Base-by-base conservation (phyloP, 2,113 vertebrate species). In the Microcebus jonahi region DNA sequence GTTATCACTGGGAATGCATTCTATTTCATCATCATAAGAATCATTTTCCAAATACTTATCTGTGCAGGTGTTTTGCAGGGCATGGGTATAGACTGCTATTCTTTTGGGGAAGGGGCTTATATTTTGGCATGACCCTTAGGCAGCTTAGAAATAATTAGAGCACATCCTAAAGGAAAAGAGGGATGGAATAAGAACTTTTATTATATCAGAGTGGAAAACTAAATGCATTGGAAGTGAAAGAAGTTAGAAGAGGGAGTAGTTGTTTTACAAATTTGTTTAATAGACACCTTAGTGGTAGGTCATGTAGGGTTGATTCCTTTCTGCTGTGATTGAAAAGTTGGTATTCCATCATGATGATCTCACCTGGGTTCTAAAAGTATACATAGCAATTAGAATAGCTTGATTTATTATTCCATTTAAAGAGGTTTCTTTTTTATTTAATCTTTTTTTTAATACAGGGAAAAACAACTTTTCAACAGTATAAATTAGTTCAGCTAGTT, bases 401-500 rank as follows among this genome's bases (percentile, higher is more conserved):
- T 97, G 73, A 91, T 96, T 71, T 96, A 91, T 94, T 95, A 85
- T 86, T 82, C 65, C 36, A 92, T 67, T 93, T 91, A 76, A 93
- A 93, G 48, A 85, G 42, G 1, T 53, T 91, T 89, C 80, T 94
- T 92, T 48, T 89, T 82, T 36, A 95, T 73, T 92, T 96, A 95
- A 87, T 82, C 21, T 86, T 87, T 67, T 61, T 94, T 92, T 68
- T 61, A 70, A 93, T 76, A 65, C 55, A 25, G 23, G 27, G 70
- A 76, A 94, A 94, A 93, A 61, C 70, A 86, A 88, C 77, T 97
- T 97, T 96, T 96, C 98, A 98, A 97, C 96, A 97, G 95, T 96
- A 29, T 97, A 97, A 98, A 97, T 98, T 97, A 98, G 95, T 97
- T 96, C 90, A 63, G 65, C 48, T 90, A 88, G 91, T 88, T 97